A percentile compares a stretch with the other conserved stretches of the same genome.
phyloP scores from a whole-genome alignment of 2,888 invertebrate genomes.

The Nebria brevicollis region DNA sequence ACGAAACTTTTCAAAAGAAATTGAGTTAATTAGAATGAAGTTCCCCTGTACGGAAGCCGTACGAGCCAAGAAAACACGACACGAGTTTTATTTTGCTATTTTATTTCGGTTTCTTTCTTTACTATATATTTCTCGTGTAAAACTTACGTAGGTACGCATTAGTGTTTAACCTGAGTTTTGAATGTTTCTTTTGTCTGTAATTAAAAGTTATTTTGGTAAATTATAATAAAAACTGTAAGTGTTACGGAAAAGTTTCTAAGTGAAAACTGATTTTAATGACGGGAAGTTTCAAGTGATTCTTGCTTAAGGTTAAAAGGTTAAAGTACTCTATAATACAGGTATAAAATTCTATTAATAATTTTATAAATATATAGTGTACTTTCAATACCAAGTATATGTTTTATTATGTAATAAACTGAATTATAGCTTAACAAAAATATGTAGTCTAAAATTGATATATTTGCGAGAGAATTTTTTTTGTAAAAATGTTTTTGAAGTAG shows the following conservation, averaged over 20 bases:
- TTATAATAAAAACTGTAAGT: constrained; percentile 19
- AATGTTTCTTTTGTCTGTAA: constrained; percentile 11
- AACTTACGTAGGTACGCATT: constrained; percentile 16
- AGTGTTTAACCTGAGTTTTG: constrained; percentile 17
- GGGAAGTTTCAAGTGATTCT: neutral
- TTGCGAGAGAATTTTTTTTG: no score
- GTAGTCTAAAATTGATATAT: no score
- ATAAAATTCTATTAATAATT: no score
- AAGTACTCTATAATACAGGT: no score
- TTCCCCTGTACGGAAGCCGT: neutral
- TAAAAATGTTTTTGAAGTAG: no score
- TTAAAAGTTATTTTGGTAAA: constrained; percentile 24
- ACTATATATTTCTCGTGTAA: neutral
- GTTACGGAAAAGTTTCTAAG: constrained; percentile 27
- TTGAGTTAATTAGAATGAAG: constrained; percentile 29
- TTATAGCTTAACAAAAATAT: no score
- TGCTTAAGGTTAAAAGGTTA: neutral
- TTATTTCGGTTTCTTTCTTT: neutral
- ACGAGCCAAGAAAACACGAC: neutral
- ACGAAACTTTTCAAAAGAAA: constrained; percentile 21
- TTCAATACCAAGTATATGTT: no score
- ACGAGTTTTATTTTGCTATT: constrained; percentile 6
- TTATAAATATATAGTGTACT: no score
- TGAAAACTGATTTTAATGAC: neutral
- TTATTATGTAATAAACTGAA: no score